Conservation (phyloP, 1,140 invertebrate species). For the Drosophila kepulauana region DNA sequence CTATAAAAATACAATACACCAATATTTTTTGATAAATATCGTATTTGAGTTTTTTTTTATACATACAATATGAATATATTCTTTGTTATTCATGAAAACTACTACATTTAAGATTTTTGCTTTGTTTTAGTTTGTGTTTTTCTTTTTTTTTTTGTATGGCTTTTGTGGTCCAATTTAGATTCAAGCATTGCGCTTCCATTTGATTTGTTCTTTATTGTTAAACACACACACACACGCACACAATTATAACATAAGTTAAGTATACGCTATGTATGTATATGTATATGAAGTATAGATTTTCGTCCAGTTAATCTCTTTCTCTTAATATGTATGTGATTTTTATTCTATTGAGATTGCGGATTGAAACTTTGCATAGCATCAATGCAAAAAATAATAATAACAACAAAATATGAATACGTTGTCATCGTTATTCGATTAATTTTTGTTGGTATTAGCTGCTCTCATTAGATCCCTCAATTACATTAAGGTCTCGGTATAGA, state of each 20-base stretch:
- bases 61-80: conserved; percentile 16
- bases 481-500: conserved; percentile 29
- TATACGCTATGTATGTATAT: conserved; percentile 7
- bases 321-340: background rate
- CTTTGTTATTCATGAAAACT: conserved; percentile 18
- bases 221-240: conserved; percentile 3
- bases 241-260: conserved; percentile 21
- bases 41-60: conserved; percentile 7
- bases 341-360: conserved; percentile 1
- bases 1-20: conserved; percentile 42
- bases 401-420: conserved; percentile 14
- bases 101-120: conserved; percentile 20
- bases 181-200: conserved; percentile 58
- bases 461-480: conserved; percentile 29
- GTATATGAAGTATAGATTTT: background rate
- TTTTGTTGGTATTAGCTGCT: background rate
- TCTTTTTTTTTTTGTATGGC: conserved; percentile 19
- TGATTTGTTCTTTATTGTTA: conserved; percentile 48
- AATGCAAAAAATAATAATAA: conserved; percentile 18
- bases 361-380: conserved; percentile 16
- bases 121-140: conserved; percentile 16
- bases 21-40: conserved; percentile 20
- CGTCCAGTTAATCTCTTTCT: background rate
- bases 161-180: conserved; percentile 73
- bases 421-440: background rate